Evolutionary conservation across 2,797 vertebrate species (phyloP).

Genomic region (Threskiornis aethiopicus): DNA sequence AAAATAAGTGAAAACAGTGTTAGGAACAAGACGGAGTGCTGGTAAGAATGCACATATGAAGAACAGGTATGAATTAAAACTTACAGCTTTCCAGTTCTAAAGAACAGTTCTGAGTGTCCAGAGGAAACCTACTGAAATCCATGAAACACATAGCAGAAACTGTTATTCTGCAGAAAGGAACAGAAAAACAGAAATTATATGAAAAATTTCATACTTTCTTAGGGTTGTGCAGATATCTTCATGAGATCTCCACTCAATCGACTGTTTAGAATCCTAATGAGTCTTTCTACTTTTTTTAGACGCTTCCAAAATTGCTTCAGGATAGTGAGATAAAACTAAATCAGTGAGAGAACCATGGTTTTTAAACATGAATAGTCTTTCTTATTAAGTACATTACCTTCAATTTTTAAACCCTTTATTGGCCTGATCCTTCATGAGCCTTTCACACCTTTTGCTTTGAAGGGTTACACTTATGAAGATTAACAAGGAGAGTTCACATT

Average conservation of each 20-base stretch:
- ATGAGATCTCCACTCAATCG: background rate
- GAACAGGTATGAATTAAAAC: slow-evolving; percentile 66
- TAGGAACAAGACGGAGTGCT: background rate
- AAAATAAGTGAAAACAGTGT: background rate
- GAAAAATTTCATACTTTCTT: background rate
- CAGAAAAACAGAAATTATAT: slow-evolving; percentile 6
- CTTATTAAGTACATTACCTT: background rate
- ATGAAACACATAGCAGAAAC: slow-evolving; percentile 92
- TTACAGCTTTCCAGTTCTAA: slow-evolving; percentile 95
- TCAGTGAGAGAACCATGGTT: background rate
- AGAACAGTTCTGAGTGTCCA: slow-evolving; percentile 93
- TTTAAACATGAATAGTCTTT: background rate
- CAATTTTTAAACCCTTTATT: background rate
- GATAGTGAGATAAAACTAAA: background rate
- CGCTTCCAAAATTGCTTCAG: background rate
- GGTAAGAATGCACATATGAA: background rate
- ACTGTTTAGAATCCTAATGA: background rate
- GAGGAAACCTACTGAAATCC: slow-evolving; percentile 93
- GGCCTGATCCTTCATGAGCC: background rate
- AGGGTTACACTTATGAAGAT: background rate
- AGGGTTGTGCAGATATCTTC: background rate
- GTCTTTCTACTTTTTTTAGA: background rate
- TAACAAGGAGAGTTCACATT: background rate
- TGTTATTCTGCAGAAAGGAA: slow-evolving; percentile 82
- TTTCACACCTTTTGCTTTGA: background rate